These are phyloP conservation scores for Drosophila ficusphila DNA, from an alignment of 1,140 invertebrate species.

Conservation along the genomic window DNA sequence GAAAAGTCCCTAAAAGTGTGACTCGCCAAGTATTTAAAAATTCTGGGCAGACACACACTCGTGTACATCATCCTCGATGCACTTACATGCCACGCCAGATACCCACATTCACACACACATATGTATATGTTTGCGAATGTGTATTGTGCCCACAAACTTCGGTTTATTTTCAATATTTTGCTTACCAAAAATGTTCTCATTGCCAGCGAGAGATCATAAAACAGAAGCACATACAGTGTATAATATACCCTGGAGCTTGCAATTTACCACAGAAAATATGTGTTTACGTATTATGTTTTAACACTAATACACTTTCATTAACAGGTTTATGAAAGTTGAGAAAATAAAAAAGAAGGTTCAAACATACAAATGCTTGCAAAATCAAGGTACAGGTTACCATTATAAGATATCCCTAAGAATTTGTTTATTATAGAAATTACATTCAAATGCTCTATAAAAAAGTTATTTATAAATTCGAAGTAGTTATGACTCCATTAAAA, in stretches of 20 bases:
- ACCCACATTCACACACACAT: too few relatives aligned
- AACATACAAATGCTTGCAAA: too few relatives aligned
- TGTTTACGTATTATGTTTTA: too few relatives aligned
- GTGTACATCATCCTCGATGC: constrained; percentile 16
- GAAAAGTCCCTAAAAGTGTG: constrained; percentile 57
- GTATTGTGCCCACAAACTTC: constrained; percentile 16
- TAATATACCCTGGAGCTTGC: background rate
- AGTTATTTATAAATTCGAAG: too few relatives aligned
- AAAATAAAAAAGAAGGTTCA: too few relatives aligned
- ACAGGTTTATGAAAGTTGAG: too few relatives aligned
- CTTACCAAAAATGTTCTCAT: constrained; percentile 59
- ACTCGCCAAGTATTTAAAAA: constrained; percentile 77
- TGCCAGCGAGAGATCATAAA: constrained; percentile 22
- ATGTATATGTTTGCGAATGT: constrained; percentile 39
- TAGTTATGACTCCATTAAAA: too few relatives aligned
- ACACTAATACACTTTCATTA: too few relatives aligned
- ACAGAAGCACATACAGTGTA: background rate
- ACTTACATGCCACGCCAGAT: constrained; percentile 48
- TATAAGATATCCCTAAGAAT: too few relatives aligned
- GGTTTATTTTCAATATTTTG: constrained; percentile 76
- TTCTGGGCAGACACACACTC: constrained; percentile 38
- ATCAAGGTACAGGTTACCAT: too few relatives aligned
- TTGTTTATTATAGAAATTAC: too few relatives aligned
- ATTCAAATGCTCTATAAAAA: too few relatives aligned
- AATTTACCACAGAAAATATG: background rate